Base-by-base conservation (phyloP, 2,113 vertebrate species). In the Nyctibius bracteatus region DNA sequence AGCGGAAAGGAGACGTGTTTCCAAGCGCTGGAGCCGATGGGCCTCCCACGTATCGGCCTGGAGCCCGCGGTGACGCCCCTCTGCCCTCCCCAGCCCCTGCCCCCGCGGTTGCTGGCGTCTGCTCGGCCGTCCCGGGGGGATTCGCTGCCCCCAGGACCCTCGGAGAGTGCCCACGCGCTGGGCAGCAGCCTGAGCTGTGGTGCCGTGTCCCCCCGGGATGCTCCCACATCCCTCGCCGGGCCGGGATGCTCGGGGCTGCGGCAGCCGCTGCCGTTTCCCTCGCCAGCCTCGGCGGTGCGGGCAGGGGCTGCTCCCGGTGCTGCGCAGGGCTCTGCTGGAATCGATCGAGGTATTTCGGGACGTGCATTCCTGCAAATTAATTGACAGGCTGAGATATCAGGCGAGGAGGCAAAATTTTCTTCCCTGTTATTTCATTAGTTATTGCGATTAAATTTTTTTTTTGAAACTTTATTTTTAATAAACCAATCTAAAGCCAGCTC, bases 311-410 rank as follows among this genome's bases (percentile, higher is more conserved):
- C 19, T 52, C 27, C 3, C 47, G 4, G 74, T 19, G 92, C 73
- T 18, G 51, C 80, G 92, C 71, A 88, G 86, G 54, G 91, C 88
- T 90, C 82, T 93, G 83, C 67, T 59, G 86, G 72, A 65, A 66
- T 49, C 9, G 17, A 83, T 65, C 28, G 88, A 86, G 79, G 88
- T 90, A 91, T 95, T 94, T 95, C 2, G 47, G 92, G 95, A 74
- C 59, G 81, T 25, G 4, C 6, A 6, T 75, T 93, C 85, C 68
- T 61, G 71, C 85, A 86, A 71, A 54, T 90, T 65, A 91, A 81
- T 77, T 93, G 92, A 70, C 37, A 57, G 90, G 70, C 94, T 86
- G 90, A 81, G 72, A 28, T 74, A 81, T n/a, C 75, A 92, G 80
- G 66, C 6, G 4, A 73, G 80, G 86, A 92, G 70, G 91, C 55